Evolutionary conservation across 35 echinoderm and acorn worm genomes (phyloP).

Genomic region (Heliocidaris erythrogramma): DNA sequence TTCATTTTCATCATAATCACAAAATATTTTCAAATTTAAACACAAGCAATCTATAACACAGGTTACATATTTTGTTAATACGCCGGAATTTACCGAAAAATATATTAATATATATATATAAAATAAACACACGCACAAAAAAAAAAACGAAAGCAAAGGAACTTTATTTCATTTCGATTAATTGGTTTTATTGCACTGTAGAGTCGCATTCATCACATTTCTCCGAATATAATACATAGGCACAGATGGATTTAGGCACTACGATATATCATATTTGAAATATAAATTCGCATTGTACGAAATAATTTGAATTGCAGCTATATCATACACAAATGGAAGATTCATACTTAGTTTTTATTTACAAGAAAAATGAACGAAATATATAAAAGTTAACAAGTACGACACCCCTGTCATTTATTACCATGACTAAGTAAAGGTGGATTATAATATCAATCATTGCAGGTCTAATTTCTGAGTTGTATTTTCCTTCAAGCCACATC

Average conservation of each 20-base stretch:
- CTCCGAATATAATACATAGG: background rate
- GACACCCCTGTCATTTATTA: too few species aligned
- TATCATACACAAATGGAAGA: background rate
- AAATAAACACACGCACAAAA: too few species aligned
- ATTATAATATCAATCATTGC: background rate
- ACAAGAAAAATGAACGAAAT: background rate
- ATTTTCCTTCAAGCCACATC: too few species aligned
- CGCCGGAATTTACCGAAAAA: too few species aligned
- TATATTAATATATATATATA: too few species aligned
- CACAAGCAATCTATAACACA: too few species aligned
- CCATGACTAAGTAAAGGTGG: background rate
- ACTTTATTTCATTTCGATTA: background rate
- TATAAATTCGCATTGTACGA: background rate
- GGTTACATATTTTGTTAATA: too few species aligned
- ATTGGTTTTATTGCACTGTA: background rate
- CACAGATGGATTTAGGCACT: background rate
- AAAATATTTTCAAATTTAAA: too few species aligned
- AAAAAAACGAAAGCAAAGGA: background rate
- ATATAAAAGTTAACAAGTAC: background rate
- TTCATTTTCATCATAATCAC: too few species aligned
- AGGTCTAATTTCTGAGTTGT: too few species aligned
- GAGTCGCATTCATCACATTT: background rate
- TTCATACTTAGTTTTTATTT: background rate
- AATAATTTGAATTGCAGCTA: background rate
- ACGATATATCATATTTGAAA: background rate